Evolutionary conservation across 2,797 vertebrate species (phyloP).

Genomic region (Toxotes lorentzi): DNA sequence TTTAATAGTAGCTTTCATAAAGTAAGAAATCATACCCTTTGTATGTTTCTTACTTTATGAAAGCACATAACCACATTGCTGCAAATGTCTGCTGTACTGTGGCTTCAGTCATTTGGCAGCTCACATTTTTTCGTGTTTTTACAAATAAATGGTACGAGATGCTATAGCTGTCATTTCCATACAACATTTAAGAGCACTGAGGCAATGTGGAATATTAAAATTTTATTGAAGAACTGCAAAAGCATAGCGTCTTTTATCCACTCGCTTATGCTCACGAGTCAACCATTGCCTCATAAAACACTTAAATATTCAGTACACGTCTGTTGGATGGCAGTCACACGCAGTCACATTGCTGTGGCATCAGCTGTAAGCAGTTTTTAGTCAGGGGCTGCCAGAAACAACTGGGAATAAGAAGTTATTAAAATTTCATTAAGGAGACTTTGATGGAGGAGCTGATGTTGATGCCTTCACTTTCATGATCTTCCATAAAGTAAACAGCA

Average conservation of each 20-base stretch:
- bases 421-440: constrained; percentile 48
- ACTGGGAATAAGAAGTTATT: constrained; percentile 41
- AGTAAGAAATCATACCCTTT: neutral
- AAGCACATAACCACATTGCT: neutral
- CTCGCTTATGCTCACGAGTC: constrained; percentile 1
- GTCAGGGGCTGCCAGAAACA: constrained; percentile 20
- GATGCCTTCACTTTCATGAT: constrained; percentile 31
- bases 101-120: neutral
- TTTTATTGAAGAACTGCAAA: neutral
- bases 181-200: constrained; percentile 18
- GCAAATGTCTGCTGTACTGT: neutral
- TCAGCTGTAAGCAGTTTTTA: constrained; percentile 24
- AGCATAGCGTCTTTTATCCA: neutral
- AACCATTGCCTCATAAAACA: constrained; percentile 14
- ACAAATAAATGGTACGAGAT: neutral
- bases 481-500: constrained; percentile 1
- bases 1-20: too few relatives aligned
- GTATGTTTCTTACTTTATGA: neutral
- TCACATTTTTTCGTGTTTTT: neutral
- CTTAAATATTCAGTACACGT: constrained; percentile 33
- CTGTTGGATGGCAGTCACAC: constrained; percentile 18
- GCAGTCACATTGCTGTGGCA: neutral
- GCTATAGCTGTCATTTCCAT: neutral
- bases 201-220: constrained; percentile 3
- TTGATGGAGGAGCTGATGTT: constrained; percentile 20